These are phyloP conservation scores for Apteryx mantelli DNA, from an alignment of 2,113 vertebrate species.

Conservation along the genomic window DNA sequence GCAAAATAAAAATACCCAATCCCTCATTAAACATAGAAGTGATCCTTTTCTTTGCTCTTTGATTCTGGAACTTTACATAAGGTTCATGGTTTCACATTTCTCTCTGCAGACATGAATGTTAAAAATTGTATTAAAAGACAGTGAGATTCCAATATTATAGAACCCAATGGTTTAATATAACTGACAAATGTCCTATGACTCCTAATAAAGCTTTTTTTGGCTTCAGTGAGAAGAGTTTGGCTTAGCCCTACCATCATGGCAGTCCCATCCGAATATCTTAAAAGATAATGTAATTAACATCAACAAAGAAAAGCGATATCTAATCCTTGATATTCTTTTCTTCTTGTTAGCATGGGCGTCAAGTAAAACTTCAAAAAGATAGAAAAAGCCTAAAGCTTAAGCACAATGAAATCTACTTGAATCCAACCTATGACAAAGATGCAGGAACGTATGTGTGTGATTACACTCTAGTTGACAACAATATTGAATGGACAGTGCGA, in stretches of 20 bases:
- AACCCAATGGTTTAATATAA: neutral
- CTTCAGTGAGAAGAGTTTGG: neutral
- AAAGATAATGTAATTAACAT: neutral
- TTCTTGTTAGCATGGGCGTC: constrained; percentile 69
- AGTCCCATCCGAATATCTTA: neutral
- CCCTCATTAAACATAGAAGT: neutral
- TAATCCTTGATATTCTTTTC: neutral
- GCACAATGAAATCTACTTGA: constrained; percentile 59
- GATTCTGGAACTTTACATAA: neutral
- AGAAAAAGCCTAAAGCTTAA: constrained; percentile 36
- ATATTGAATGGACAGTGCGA: constrained; percentile 77
- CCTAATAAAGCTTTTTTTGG: neutral
- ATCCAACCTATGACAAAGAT: constrained; percentile 53
- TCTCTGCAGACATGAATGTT: neutral
- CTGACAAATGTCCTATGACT: neutral
- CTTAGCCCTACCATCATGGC: neutral
- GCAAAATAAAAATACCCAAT: neutral
- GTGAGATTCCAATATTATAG: neutral
- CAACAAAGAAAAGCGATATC: neutral
- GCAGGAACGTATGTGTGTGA: constrained; percentile 82
- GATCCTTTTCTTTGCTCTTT: neutral
- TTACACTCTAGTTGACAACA: constrained; percentile 52
- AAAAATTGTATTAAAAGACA: neutral
- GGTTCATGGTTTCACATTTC: neutral
- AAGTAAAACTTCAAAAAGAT: neutral